Evolutionary conservation across 1,140 invertebrate species (phyloP), one percentile per base, ranked within the genome.

Genomic region (Euglossa dilemma): DNA sequence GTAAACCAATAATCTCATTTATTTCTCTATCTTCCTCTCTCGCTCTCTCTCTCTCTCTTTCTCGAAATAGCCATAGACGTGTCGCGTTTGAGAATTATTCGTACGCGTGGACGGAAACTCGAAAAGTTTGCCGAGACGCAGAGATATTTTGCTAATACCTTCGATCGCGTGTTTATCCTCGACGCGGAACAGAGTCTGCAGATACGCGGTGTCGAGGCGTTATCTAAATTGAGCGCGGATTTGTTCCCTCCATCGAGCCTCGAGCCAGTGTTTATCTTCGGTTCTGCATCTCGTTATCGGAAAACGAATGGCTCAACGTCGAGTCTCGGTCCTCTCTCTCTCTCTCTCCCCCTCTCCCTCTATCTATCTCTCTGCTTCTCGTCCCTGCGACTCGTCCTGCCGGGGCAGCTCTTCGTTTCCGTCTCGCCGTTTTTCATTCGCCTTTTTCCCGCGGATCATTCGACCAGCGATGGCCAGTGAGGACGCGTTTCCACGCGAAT

Each of bases 1-100:
- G 93, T 94, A 84, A 90, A 18, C 23, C 5, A 20, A 11, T 8
- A 20, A 0, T 36, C 16, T 0, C 8, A 3, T 28, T 18, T 63
- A 25, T 8, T 36, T 36, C 11, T 16, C 9, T n/a, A n/a, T n/a
- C n/a, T 57, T 57, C 8, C 7, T 18, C 18, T 23, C 20, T 50
- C 2, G 6, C 9, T 9, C 11, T 50, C 8, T 54, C 14, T 54
- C 5, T 54, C 23, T 8, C 23, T 50, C 36, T 36, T 36, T 36
- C 36, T 36, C 16, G 16, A 9, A 36, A 36, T 63, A 28, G 25
- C 18, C 1, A 8, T 7, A 28, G 12, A 16, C 18, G 61, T 16
- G n/a, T 61, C 7, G 25, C 59, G 12, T 14, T 8, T 23, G 23
- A n/a, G 0, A 66, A 23, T 43, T 50, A 12, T 50, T 50, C 47